These are phyloP conservation scores for Agrochola circellaris DNA, from an alignment of 2,888 invertebrate species.

Conservation along the genomic window DNA sequence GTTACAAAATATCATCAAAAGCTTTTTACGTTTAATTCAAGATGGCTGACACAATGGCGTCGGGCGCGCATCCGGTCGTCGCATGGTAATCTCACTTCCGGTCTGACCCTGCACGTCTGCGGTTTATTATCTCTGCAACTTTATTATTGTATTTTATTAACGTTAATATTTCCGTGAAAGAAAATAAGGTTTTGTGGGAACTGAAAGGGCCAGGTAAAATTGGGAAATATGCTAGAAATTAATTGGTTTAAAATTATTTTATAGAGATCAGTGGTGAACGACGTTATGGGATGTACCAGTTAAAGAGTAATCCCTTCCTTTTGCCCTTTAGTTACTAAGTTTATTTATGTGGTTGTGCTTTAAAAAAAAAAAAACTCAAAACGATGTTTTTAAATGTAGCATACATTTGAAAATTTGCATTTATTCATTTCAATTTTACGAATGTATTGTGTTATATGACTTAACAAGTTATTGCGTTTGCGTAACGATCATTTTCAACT, in stretches of 20 bases:
- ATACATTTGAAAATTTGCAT: too few relatives aligned
- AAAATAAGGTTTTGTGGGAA: slow-evolving; percentile 39
- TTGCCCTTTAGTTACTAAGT: too few relatives aligned
- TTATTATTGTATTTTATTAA: slow-evolving; percentile 59
- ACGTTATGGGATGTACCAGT: too few relatives aligned
- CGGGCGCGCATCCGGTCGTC: slow-evolving; percentile 84
- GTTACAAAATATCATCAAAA: slow-evolving; percentile 59
- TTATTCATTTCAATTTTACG: too few relatives aligned
- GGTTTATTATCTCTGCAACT: slow-evolving; percentile 63
- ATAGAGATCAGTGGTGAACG: too few relatives aligned
- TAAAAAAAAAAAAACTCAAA: too few relatives aligned
- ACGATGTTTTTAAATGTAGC: too few relatives aligned
- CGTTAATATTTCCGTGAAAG: slow-evolving; percentile 48
- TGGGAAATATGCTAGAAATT: slow-evolving; percentile 1
- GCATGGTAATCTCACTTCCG: slow-evolving; percentile 83
- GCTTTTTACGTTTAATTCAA: slow-evolving; percentile 72
- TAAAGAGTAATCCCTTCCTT: too few relatives aligned
- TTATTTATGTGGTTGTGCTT: too few relatives aligned
- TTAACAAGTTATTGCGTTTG: too few relatives aligned
- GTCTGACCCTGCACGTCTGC: slow-evolving; percentile 67
- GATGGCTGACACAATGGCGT: slow-evolving; percentile 84
- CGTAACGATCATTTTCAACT: too few relatives aligned
- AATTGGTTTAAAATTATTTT: neutral
- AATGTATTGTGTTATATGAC: too few relatives aligned
- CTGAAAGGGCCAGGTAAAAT: neutral